Base-by-base conservation (phyloP, 2,888 invertebrate genomes). In the Amphipoea lucens region DNA sequence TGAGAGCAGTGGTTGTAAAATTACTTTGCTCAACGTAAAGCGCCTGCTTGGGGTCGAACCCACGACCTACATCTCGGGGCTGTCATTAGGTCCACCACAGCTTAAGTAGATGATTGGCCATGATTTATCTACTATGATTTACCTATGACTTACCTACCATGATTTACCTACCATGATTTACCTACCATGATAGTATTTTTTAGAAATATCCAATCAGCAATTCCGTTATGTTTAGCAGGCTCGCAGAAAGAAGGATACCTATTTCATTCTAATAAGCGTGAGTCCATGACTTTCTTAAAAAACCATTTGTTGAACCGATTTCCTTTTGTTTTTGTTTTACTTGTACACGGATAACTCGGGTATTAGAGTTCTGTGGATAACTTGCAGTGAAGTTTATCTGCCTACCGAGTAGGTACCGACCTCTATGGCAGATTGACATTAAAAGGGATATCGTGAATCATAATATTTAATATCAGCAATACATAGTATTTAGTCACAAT, bases 351-450 rank as follows among this genome's bases (percentile, higher is more conserved):
- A 36, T 40, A 74, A n/a, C 40, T 74, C 20, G 4, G 29, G 29
- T 29, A 29, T 29, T 29, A 29, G 29, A 29, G 29, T 29, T 29
- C 29, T 29, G 29, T 29, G 29, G 29, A 29, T 29, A 29, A 29
- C 29, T 29, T 29, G 29, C 14, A 17, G 12, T 71, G 14, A 40
- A 62, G 36, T 66, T 77, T 66, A 76, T 76, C 48, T 76, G n/a
- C n/a, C n/a, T 60, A 60, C 11, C 57, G 57, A 60, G 57, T 60
- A 60, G 57, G n/a, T 60, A 60, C 14, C 9, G 57, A 67, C 48
- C 48, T 77, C 40, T 60, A 17, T 36, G 17, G 17, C 23, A 17
- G 45, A 54, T 29, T 29, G 29, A 29, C 29, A 29, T 29, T 29
- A 29, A 29, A 29, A 66, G 17, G n/a, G 23, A 77, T 54, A n/a